These are phyloP conservation scores for Champsocephalus esox DNA, from an alignment of 2,797 vertebrate genomes.

Conservation along the genomic window DNA sequence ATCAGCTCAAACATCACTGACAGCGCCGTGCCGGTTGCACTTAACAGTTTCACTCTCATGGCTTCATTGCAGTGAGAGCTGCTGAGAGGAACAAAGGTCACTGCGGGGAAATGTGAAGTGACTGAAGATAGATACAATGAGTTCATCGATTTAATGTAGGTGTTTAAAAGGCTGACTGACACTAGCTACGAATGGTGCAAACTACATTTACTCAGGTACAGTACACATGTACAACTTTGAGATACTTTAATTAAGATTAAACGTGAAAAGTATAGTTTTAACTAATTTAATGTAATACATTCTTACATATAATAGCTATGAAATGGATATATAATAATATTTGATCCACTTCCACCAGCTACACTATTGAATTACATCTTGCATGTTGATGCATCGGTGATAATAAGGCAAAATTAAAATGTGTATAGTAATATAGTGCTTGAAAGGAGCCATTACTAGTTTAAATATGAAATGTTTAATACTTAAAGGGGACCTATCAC, in stretches of 20 bases:
- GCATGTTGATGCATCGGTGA: not conserved
- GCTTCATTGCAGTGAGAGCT: conserved; percentile 42
- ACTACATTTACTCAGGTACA: conserved; percentile 10
- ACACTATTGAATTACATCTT: not conserved
- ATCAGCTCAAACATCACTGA: conserved; percentile 47
- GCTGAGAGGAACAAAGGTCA: conserved; percentile 49
- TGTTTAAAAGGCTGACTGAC: conserved; percentile 32
- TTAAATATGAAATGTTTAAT: not conserved
- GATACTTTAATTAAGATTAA: not conserved
- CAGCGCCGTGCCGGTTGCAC: conserved; percentile 51
- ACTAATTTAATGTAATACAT: not conserved
- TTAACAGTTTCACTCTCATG: conserved; percentile 47
- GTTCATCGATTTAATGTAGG: conserved; percentile 40
- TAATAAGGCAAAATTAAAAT: not conserved
- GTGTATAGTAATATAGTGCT: not conserved
- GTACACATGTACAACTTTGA: not conserved
- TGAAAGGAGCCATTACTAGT: not conserved
- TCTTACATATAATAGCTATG: not conserved
- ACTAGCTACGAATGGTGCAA: not conserved
- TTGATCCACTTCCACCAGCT: not conserved
- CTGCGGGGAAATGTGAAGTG: conserved; percentile 50
- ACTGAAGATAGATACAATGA: conserved; percentile 47
- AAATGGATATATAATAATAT: not conserved
- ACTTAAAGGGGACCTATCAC: too few relatives aligned
- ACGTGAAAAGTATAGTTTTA: not conserved